Conservation (phyloP, 1,140 invertebrate genomes). For the Bombus soroeensis region DNA sequence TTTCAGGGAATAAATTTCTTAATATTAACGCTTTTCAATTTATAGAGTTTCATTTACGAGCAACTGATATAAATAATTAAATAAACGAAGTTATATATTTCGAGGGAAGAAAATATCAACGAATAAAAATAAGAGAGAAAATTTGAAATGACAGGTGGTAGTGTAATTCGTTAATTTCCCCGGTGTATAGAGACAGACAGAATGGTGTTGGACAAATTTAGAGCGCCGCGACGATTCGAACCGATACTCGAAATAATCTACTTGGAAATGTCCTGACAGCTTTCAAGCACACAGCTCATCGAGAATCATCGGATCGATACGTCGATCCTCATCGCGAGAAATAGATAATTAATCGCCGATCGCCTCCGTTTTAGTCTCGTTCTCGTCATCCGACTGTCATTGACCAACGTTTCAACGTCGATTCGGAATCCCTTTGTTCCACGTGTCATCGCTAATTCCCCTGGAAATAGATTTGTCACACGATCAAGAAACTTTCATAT, state of each 20-base stretch:
- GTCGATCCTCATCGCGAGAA: conserved; percentile 22
- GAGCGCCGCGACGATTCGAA: conserved; percentile 2
- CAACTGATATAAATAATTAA: background rate
- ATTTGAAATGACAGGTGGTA: background rate
- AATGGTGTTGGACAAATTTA: background rate
- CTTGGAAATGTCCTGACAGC: conserved; percentile 21
- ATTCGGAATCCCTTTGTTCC: conserved; percentile 12
- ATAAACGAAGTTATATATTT: background rate
- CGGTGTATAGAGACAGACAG: background rate
- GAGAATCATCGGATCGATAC: conserved; percentile 42
- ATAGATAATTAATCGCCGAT: conserved; percentile 59
- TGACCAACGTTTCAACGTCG: conserved; percentile 15
- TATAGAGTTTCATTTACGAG: no score
- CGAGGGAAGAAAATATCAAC: background rate
- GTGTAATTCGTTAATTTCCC: conserved; percentile 3
- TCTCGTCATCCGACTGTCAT: background rate
- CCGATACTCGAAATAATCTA: background rate
- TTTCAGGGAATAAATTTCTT: no score
- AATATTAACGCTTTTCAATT: no score
- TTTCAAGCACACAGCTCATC: background rate
- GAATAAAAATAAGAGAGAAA: background rate
- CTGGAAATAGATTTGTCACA: conserved; percentile 27
- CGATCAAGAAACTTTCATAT: background rate
- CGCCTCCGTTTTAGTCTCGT: conserved; percentile 27
- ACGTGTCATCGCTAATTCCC: conserved; percentile 32